phyloP scores from a whole-genome alignment of 1,140 invertebrate species.

The Bombus ignitus region DNA sequence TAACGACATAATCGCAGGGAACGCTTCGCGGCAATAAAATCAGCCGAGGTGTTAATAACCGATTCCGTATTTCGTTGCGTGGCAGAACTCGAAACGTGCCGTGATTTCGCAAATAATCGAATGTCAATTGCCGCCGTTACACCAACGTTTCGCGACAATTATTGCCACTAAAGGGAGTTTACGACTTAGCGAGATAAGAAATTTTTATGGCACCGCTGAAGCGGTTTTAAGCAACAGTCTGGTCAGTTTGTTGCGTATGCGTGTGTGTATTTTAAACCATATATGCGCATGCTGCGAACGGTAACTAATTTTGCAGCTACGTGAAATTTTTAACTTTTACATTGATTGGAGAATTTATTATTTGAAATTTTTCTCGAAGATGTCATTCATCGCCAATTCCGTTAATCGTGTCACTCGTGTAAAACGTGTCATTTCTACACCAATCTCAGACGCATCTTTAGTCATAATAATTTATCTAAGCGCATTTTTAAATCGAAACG shows the following conservation, averaged over 20 bases:
- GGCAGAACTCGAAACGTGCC: neutral
- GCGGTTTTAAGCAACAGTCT: neutral
- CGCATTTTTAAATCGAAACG: no score
- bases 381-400: no score
- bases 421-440: no score
- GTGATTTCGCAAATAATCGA: conserved; percentile 45
- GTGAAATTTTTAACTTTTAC: neutral
- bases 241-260: neutral
- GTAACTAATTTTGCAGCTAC: neutral
- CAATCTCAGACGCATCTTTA: no score
- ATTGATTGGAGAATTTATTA: neutral
- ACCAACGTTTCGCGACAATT: neutral
- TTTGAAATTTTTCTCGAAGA: no score
- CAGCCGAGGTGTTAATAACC: conserved; percentile 42
- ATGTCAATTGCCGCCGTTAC: conserved; percentile 1
- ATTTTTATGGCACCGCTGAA: neutral
- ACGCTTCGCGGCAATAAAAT: conserved; percentile 39
- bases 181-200: neutral
- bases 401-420: no score
- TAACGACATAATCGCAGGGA: conserved; percentile 34
- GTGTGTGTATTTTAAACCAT: neutral
- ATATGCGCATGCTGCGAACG: neutral
- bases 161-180: neutral
- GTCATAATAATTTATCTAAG: neutral
- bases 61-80: neutral